Evolutionary conservation across 2,888 invertebrate species (phyloP).

Genomic region (Flexamia atlantica): DNA sequence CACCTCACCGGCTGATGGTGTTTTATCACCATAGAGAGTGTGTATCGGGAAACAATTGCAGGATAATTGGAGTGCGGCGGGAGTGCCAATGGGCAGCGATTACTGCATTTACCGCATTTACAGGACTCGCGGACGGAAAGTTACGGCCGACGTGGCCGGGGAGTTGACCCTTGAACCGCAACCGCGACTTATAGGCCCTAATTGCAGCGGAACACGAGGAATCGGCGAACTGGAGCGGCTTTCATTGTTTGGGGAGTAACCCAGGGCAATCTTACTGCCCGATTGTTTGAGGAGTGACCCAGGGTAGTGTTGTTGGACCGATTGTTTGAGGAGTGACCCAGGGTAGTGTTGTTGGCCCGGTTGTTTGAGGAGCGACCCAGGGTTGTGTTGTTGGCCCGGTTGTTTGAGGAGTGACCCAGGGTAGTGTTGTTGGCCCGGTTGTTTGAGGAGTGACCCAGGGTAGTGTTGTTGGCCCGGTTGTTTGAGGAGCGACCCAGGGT

Average conservation of each 20-base stretch:
- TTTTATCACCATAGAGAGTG: slow-evolving; percentile 40
- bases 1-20: background rate
- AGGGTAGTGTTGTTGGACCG: background rate
- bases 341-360: too few relatives aligned
- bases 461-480: too few relatives aligned
- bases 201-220: background rate
- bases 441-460: too few relatives aligned
- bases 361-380: too few relatives aligned
- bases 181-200: slow-evolving; percentile 51
- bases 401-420: too few relatives aligned
- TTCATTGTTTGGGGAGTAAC: background rate
- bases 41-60: slow-evolving; percentile 35
- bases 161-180: slow-evolving; percentile 51
- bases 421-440: too few relatives aligned
- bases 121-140: slow-evolving; percentile 37
- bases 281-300: background rate
- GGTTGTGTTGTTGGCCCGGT: too few relatives aligned
- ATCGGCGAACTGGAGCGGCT: slow-evolving; percentile 9
- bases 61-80: slow-evolving; percentile 48
- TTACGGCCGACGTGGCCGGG: slow-evolving; percentile 54
- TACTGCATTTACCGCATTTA: slow-evolving; percentile 44
- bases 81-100: slow-evolving; percentile 53
- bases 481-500: too few relatives aligned
- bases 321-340: too few relatives aligned
- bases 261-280: too few relatives aligned